These are phyloP conservation scores for Pandemis heparana DNA, from an alignment of 2,888 invertebrate species.

Conservation along the genomic window DNA sequence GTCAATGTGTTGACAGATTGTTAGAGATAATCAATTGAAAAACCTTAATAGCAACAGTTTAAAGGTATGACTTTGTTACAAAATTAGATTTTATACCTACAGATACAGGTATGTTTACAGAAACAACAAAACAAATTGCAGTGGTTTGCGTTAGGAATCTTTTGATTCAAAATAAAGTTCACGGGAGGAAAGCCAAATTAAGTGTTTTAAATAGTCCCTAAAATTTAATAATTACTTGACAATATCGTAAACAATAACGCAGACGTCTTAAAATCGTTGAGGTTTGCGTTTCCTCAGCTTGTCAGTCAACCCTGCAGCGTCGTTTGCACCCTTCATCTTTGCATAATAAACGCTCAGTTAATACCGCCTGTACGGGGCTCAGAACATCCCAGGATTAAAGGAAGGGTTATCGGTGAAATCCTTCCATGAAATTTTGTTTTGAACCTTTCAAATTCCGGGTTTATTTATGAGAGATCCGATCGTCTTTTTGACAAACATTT, in stretches of 20 bases:
- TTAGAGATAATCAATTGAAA: not conserved
- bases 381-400: slow-evolving; percentile 56
- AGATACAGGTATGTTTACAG: no score
- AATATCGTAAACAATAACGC: not conserved
- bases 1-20: not conserved
- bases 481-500: slow-evolving; percentile 41
- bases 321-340: slow-evolving; percentile 59
- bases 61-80: not conserved
- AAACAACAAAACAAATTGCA: no score
- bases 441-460: slow-evolving; percentile 45
- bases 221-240: not conserved
- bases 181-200: no score
- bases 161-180: no score
- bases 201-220: no score
- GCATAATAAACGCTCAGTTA: slow-evolving; percentile 64
- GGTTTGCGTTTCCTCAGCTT: slow-evolving; percentile 21
- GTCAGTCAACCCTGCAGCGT: slow-evolving; percentile 34
- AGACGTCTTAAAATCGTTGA: slow-evolving; percentile 3
- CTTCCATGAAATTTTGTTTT: slow-evolving; percentile 44
- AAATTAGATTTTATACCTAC: no score
- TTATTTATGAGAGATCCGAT: slow-evolving; percentile 30
- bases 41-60: not conserved
- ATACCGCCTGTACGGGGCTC: slow-evolving; percentile 52
- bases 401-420: slow-evolving; percentile 49
- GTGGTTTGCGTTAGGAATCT: no score